These are phyloP conservation scores for Flexamia atlantica DNA, from an alignment of 2,888 invertebrate genomes.

Conservation along the genomic window DNA sequence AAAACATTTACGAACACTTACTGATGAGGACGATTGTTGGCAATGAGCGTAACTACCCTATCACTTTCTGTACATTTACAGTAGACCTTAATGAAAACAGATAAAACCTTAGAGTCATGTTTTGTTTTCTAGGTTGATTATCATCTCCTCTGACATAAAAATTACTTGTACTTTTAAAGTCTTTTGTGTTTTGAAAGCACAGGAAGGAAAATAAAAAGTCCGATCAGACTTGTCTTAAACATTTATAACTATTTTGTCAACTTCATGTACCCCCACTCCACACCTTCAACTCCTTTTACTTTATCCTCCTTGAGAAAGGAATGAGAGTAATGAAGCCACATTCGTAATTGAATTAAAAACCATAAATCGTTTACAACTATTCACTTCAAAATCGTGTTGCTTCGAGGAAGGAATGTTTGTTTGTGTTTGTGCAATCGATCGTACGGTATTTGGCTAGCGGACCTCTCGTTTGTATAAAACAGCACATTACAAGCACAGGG, in stretches of 20 bases:
- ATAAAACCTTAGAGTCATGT: too few species aligned
- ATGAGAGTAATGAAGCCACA: neutral
- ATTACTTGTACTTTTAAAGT: neutral
- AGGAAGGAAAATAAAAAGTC: too few species aligned
- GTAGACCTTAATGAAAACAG: neutral
- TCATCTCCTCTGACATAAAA: neutral
- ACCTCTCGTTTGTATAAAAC: conserved; percentile 22
- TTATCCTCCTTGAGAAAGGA: neutral
- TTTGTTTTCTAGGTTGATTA: neutral
- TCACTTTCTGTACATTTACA: conserved; percentile 12
- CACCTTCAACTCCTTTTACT: too few species aligned
- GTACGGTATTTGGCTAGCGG: conserved; percentile 40
- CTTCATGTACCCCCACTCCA: too few species aligned
- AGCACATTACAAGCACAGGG: neutral
- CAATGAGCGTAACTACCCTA: conserved; percentile 3
- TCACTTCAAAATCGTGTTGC: neutral
- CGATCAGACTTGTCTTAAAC: too few species aligned
- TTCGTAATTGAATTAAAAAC: neutral
- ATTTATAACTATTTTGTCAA: too few species aligned
- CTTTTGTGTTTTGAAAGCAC: neutral
- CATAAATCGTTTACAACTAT: neutral
- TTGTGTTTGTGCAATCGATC: conserved; percentile 6
- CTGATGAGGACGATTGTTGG: conserved; percentile 10
- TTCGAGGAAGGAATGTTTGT: conserved; percentile 28
- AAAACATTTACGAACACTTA: conserved; percentile 36